Evolutionary conservation across 1,140 invertebrate genomes (phyloP).

Genomic region (Caerostris darwini): DNA sequence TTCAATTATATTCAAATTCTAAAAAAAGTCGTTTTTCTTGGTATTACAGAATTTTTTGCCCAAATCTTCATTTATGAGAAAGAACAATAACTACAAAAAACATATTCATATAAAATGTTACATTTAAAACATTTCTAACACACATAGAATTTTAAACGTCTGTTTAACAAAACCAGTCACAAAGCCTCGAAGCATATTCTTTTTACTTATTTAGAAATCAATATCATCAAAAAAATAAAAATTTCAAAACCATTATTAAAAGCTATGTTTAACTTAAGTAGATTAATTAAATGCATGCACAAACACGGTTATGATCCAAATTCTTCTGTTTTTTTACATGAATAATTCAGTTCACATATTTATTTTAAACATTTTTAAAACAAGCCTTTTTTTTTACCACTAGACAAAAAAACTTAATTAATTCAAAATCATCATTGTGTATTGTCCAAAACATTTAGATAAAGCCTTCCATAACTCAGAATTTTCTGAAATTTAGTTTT

Average conservation of each 20-base stretch:
- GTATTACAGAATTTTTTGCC: no score
- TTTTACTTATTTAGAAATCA: neutral
- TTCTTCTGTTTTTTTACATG: neutral
- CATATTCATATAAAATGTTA: neutral
- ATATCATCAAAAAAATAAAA: neutral
- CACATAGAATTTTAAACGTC: neutral
- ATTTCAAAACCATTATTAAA: neutral
- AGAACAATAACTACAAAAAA: neutral
- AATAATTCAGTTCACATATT: neutral
- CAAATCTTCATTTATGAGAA: no score
- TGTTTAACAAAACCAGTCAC: neutral
- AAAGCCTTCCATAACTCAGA: neutral
- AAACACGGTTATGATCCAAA: neutral
- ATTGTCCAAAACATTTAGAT: conserved; percentile 3
- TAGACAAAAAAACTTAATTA: neutral
- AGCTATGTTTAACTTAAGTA: neutral
- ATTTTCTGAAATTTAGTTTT: neutral
- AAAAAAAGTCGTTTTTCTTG: no score
- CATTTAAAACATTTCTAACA: neutral
- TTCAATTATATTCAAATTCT: no score
- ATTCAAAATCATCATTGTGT: neutral
- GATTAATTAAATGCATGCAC: neutral
- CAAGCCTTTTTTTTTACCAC: neutral
- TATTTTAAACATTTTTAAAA: neutral
- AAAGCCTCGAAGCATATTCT: neutral